A percentile compares a stretch with the other conserved stretches of the same genome.
These are phyloP conservation scores for Cistogaster globosa DNA, from an alignment of 2,888 invertebrate genomes.

Conservation along the genomic window DNA sequence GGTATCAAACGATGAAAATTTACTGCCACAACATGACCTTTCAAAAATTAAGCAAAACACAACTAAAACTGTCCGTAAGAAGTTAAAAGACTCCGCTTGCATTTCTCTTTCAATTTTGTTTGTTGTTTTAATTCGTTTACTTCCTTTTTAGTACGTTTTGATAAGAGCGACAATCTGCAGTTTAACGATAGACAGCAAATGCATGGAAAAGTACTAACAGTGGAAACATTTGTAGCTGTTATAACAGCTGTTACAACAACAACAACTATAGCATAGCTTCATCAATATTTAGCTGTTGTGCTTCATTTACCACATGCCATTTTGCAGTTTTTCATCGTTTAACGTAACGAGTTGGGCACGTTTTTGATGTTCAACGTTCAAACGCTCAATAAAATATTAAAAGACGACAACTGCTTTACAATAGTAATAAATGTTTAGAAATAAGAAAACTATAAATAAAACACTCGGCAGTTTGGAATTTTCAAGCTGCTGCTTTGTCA, in stretches of 20 bases:
- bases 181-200: conserved; percentile 54
- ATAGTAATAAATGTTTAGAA: background rate
- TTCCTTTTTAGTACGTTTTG: conserved; percentile 28
- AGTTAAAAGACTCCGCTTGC: background rate
- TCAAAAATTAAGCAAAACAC: conserved; percentile 16
- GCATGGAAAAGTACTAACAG: background rate
- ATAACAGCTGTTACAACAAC: conserved; percentile 8
- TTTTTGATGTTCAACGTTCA: conserved; percentile 56
- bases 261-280: background rate
- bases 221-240: conserved; percentile 6
- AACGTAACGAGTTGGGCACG: conserved; percentile 66
- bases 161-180: conserved; percentile 71
- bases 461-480: conserved; percentile 36
- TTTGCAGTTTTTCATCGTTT: conserved; percentile 65
- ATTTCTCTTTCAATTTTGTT: background rate
- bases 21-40: conserved; percentile 45
- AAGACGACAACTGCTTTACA: conserved; percentile 55
- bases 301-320: conserved; percentile 68
- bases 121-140: background rate
- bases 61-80: conserved; percentile 19
- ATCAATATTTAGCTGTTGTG: conserved; percentile 56
- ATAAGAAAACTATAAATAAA: conserved; percentile 8
- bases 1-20: conserved; percentile 47
- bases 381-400: conserved; percentile 67
- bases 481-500: background rate